Evolutionary conservation across 2,888 invertebrate genomes (phyloP).

Genomic region (Abrostola triplasia): DNA sequence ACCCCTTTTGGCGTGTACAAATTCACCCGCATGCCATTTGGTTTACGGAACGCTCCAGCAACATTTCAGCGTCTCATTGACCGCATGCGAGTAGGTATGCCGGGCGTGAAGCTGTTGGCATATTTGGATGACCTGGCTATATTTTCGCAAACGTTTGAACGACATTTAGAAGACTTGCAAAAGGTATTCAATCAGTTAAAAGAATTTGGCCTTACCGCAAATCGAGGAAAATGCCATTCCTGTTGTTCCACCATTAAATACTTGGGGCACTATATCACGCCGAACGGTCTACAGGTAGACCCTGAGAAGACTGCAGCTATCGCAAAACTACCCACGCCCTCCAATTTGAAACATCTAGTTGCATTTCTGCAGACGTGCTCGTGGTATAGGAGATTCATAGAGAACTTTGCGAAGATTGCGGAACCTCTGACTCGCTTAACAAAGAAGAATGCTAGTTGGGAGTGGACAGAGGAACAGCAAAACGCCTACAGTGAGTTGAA

Average conservation of each 20-base stretch:
- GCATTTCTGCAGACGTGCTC: constrained; percentile 3
- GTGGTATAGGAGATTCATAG: constrained; percentile 3
- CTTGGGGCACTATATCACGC: constrained; percentile 12
- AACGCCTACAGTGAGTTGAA: constrained; percentile 8
- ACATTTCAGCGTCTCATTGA: constrained; percentile 54
- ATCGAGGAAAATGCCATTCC: not conserved
- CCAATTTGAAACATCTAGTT: constrained; percentile 7
- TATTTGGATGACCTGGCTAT: constrained; percentile 18
- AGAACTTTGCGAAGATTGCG: constrained; percentile 1
- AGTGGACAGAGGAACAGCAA: constrained; percentile 8
- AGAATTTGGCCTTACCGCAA: not conserved
- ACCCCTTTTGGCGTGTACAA: constrained; percentile 55
- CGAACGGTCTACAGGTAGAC: constrained; percentile 11
- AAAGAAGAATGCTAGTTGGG: constrained; percentile 12
- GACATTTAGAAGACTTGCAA: constrained; percentile 5
- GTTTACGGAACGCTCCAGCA: constrained; percentile 57
- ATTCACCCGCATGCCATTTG: constrained; percentile 61
- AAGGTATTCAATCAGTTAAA: not conserved
- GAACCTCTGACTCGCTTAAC: constrained; percentile 6
- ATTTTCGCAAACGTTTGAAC: not conserved
- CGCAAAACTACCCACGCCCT: not conserved
- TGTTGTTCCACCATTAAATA: constrained; percentile 3
- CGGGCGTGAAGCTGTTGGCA: constrained; percentile 1
- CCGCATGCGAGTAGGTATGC: constrained; percentile 2
- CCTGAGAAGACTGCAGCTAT: constrained; percentile 10